Evolutionary conservation across 2,797 vertebrate species (phyloP).

Genomic region (Silurus lanzhouensis): DNA sequence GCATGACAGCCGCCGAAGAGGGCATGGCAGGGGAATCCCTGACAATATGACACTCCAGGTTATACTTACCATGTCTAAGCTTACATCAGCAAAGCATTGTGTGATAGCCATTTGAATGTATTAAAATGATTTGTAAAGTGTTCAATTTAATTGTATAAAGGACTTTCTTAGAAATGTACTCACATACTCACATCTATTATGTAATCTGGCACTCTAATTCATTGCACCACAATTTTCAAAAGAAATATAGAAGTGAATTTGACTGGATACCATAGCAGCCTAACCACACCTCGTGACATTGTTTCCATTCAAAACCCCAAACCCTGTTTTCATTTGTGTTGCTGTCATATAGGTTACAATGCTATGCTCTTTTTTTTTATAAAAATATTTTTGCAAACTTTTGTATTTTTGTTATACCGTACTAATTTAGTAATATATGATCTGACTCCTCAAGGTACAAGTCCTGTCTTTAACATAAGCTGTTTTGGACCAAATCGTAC

Average conservation of each 20-base stretch:
- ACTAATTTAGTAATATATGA: background rate
- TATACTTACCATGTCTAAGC: too few relatives aligned
- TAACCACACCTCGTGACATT: background rate
- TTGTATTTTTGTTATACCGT: background rate
- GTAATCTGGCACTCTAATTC: too few relatives aligned
- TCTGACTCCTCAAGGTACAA: conserved; percentile 16
- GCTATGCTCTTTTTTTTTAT: background rate
- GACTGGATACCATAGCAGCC: too few relatives aligned
- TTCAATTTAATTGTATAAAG: too few relatives aligned
- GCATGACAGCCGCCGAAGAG: too few relatives aligned
- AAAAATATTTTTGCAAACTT: background rate
- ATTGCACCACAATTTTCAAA: background rate
- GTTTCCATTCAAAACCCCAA: background rate
- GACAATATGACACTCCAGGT: too few relatives aligned
- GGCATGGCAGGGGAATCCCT: too few relatives aligned
- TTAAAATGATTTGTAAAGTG: too few relatives aligned
- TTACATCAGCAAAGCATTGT: too few relatives aligned
- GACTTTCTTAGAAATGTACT: too few relatives aligned
- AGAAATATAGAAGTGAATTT: background rate
- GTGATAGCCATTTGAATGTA: too few relatives aligned
- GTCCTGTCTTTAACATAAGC: background rate
- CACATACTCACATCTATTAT: too few relatives aligned
- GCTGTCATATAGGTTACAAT: background rate
- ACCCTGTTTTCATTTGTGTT: background rate
- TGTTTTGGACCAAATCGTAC: conserved; percentile 15